Percentiles rank a stretch among this genome's conserved stretches.
Evolutionary conservation across 2,888 invertebrate genomes (phyloP).

Genomic region (Thumatha senex): DNA sequence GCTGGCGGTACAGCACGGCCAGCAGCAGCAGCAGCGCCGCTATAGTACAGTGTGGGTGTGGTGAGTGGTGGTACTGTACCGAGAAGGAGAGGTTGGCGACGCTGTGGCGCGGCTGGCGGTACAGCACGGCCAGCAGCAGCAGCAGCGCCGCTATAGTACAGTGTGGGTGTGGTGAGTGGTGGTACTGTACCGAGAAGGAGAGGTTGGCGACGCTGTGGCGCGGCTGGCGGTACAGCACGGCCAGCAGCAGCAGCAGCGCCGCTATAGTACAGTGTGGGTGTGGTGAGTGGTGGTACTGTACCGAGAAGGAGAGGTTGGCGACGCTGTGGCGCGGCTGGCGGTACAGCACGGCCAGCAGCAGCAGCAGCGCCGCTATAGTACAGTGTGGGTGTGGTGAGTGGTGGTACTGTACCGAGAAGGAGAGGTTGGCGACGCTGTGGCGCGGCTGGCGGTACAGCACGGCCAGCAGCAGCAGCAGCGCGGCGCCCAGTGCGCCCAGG

Average conservation of each 20-base stretch:
- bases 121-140: conserved; percentile 85
- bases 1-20: conserved; percentile 87
- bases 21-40: too few relatives aligned
- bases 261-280: not conserved
- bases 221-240: conserved; percentile 89
- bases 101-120: conserved; percentile 86
- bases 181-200: conserved; percentile 59
- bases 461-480: conserved; percentile 76
- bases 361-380: conserved; percentile 76
- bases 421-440: conserved; percentile 79
- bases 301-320: conserved; percentile 73
- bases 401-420: conserved; percentile 45
- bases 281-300: too few relatives aligned
- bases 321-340: conserved; percentile 86
- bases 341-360: conserved; percentile 84
- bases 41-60: not conserved
- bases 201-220: conserved; percentile 78
- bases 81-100: conserved; percentile 76
- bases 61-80: too few relatives aligned
- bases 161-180: too few relatives aligned
- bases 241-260: too few relatives aligned
- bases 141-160: rapidly evolving
- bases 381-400: too few relatives aligned
- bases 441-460: conserved; percentile 75
- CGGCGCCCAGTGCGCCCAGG: conserved; percentile 71